Evolutionary conservation across 2,888 invertebrate genomes (phyloP).

Genomic region (Melanostoma scalare): DNA sequence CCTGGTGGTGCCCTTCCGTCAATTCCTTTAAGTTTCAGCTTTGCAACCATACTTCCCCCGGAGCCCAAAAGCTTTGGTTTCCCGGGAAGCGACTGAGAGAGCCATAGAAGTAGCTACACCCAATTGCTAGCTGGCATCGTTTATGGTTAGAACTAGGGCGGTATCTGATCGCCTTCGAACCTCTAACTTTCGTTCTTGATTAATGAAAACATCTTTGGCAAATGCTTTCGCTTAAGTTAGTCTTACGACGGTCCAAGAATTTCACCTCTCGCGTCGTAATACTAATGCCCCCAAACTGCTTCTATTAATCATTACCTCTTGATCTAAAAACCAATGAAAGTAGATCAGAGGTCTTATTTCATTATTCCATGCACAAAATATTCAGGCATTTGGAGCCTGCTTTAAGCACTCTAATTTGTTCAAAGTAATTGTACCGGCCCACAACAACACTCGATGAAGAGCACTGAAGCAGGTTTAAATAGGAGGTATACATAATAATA

Average conservation of each 20-base stretch:
- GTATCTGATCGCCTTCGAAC: slow-evolving; percentile 23
- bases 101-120: slow-evolving; percentile 83
- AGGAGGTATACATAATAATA: neutral
- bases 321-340: slow-evolving; percentile 7
- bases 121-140: neutral
- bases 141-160: slow-evolving; percentile 13
- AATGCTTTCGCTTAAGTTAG: slow-evolving; percentile 60
- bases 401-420: neutral
- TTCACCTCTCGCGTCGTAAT: slow-evolving; percentile 72
- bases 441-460: too few relatives aligned
- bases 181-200: too few relatives aligned
- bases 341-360: too few relatives aligned
- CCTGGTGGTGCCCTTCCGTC: slow-evolving; percentile 89
- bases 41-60: slow-evolving; percentile 81
- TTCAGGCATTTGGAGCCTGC: slow-evolving; percentile 28
- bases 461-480: too few relatives aligned
- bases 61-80: slow-evolving; percentile 82
- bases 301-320: slow-evolving; percentile 20
- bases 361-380: slow-evolving; percentile 20
- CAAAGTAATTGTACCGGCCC: too few relatives aligned
- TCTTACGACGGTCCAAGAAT: slow-evolving; percentile 73
- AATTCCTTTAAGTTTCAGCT: slow-evolving; percentile 65
- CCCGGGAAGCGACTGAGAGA: slow-evolving; percentile 84
- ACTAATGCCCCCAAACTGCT: slow-evolving; percentile 11
- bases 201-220: too few relatives aligned